Base-by-base conservation (phyloP, 37 sponge, comb jelly and placozoan species). In the Aplysina aerophoba region DNA sequence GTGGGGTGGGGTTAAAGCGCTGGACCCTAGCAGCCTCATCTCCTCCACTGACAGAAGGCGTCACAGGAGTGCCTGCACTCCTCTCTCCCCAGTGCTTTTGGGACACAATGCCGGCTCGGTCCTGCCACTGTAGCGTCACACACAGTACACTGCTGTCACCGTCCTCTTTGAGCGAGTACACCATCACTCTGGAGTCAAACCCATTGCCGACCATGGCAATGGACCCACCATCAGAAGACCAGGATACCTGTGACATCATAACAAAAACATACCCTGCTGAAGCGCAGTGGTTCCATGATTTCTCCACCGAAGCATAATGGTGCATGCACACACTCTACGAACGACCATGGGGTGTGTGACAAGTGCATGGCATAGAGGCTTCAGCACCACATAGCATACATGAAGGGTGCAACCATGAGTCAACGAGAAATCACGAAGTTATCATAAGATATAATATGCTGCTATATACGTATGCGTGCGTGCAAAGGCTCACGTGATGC, bases 181-280 rank as follows among this genome's bases (percentile, higher is more conserved):
- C 64, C 22, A 81, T 77, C 20, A 87, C 36, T 33, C 85, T 80
- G 0, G 92, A 92, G n/a, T 83, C 21, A 21, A 50, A 50, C 3
- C 92, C 92, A 88, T 86, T 92, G 19, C 89, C 84, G 36, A 88
- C 84, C 5, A 92, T 68, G 0, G 88, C 55, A 38, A 92, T 75
- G 15, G 82, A 44, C 0, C 58, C 67, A 68, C 89, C 83, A 33
- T 85, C 85, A 63, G 27, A 58, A 28, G 88, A 88, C 92, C 92
- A 92, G 11, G 86, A 82, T 55, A 92, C 40, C 92, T 92, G 66
- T 63, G 5, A 63, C 65, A 63, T 63, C 2, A 5, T 5, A 27
- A 28, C 5, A 27, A 27, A 63, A 4, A 71, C 72, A 71, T 37
- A 2, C 30, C 28, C 19, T 21, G 30, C 67, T 8, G 30, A 65